Conservation (phyloP, 2,888 invertebrate genomes). For the Pherbina coryleti region DNA sequence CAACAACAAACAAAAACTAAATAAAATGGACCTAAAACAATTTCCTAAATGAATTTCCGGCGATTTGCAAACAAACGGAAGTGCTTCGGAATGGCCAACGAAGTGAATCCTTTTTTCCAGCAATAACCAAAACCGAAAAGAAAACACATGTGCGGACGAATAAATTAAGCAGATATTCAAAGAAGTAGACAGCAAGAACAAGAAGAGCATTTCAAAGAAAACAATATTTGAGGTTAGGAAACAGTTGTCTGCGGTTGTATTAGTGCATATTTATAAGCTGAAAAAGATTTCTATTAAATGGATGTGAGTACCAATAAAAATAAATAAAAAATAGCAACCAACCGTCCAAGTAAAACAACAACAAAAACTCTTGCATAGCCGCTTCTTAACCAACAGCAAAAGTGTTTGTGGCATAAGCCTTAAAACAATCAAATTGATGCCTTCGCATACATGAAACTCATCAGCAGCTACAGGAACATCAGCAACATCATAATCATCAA, state of each 20-base stretch:
- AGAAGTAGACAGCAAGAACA: background rate
- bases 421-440: conserved; percentile 15
- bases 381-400: conserved; percentile 20
- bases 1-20: too few species aligned
- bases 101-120: conserved; percentile 27
- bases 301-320: background rate
- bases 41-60: conserved; percentile 33
- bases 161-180: conserved; percentile 27
- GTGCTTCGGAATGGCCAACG: background rate
- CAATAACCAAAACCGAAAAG: background rate
- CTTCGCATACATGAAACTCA: conserved; percentile 32
- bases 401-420: background rate
- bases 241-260: conserved; percentile 35
- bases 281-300: background rate
- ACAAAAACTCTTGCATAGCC: background rate
- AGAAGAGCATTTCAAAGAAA: background rate
- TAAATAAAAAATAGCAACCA: background rate
- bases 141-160: conserved; percentile 22
- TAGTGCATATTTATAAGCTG: background rate
- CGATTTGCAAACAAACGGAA: background rate
- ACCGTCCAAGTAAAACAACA: background rate
- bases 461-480: background rate
- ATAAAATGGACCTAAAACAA: background rate
- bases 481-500: background rate
- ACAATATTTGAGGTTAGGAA: conserved; percentile 23